Evolutionary conservation across 2,113 vertebrate genomes (phyloP).

Genomic region (Myxocyprinus asiaticus): DNA sequence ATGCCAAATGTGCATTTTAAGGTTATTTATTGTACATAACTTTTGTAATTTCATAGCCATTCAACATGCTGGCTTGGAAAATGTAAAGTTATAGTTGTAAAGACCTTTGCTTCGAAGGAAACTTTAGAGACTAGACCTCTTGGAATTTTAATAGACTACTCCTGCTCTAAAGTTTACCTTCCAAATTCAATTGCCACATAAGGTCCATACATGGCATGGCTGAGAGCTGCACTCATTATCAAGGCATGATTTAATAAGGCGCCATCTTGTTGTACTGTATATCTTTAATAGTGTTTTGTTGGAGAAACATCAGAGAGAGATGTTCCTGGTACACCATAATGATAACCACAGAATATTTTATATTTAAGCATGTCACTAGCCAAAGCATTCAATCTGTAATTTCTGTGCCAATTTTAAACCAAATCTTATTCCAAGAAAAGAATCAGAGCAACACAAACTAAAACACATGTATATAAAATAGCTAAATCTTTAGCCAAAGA

Average conservation of each 20-base stretch:
- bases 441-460: conserved; percentile 36
- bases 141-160: background rate
- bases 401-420: conserved; percentile 63
- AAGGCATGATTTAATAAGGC: conserved; percentile 43
- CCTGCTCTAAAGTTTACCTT: background rate
- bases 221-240: conserved; percentile 59
- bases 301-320: conserved; percentile 60
- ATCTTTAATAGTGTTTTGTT: conserved; percentile 56
- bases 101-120: too few species aligned
- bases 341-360: conserved; percentile 54
- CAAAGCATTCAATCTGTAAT: conserved; percentile 63
- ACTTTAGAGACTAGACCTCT: background rate
- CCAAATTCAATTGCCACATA: conserved; percentile 4
- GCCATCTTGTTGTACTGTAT: conserved; percentile 48
- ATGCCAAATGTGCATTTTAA: too few species aligned
- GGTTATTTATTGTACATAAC: too few species aligned
- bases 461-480: background rate
- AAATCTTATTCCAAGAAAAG: conserved; percentile 60
- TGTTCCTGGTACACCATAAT: conserved; percentile 62
- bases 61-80: too few species aligned
- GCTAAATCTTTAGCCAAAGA: background rate
- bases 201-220: conserved; percentile 64
- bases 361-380: conserved; percentile 35
- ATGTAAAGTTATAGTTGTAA: too few species aligned
- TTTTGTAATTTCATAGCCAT: too few species aligned